Conservation (phyloP, 2,888 invertebrate species). For the Pelosia muscerda region DNA sequence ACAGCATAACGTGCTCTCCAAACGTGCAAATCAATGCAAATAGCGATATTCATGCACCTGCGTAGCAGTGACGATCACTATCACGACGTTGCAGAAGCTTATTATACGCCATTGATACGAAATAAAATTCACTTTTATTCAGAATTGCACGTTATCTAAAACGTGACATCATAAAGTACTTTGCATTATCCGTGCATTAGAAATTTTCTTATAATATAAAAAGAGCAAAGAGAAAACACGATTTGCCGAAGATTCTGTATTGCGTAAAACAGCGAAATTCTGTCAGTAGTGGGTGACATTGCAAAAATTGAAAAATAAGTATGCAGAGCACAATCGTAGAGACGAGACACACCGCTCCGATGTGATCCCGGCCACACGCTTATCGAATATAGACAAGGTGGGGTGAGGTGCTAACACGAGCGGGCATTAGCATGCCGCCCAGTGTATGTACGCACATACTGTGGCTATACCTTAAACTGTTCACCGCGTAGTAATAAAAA, state of each 20-base stretch:
- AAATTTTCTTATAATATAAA: constrained; percentile 27
- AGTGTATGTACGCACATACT: background rate
- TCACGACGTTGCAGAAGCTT: too few relatives aligned
- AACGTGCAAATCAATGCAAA: too few relatives aligned
- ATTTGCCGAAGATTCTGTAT: constrained; percentile 48
- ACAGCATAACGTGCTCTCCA: too few relatives aligned
- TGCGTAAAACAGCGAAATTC: constrained; percentile 56
- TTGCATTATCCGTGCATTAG: background rate
- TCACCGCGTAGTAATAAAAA: background rate
- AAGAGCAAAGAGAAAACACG: constrained; percentile 39
- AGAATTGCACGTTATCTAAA: background rate
- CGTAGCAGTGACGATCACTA: too few relatives aligned
- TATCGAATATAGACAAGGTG: constrained; percentile 53
- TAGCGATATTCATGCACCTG: too few relatives aligned
- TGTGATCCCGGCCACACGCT: constrained; percentile 53
- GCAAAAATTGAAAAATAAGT: constrained; percentile 77
- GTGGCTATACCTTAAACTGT: background rate
- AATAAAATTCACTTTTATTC: too few relatives aligned
- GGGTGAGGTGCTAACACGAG: constrained; percentile 23
- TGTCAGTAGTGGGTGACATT: constrained; percentile 51
- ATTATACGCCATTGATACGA: too few relatives aligned
- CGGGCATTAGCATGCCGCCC: constrained; percentile 19
- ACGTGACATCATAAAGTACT: background rate
- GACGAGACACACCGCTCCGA: constrained; percentile 53
- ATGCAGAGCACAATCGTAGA: constrained; percentile 62